A percentile compares a stretch with the other conserved stretches of the same genome.
Evolutionary conservation across 2,113 vertebrate genomes (phyloP).

Genomic region (Pachypanchax playfairii): DNA sequence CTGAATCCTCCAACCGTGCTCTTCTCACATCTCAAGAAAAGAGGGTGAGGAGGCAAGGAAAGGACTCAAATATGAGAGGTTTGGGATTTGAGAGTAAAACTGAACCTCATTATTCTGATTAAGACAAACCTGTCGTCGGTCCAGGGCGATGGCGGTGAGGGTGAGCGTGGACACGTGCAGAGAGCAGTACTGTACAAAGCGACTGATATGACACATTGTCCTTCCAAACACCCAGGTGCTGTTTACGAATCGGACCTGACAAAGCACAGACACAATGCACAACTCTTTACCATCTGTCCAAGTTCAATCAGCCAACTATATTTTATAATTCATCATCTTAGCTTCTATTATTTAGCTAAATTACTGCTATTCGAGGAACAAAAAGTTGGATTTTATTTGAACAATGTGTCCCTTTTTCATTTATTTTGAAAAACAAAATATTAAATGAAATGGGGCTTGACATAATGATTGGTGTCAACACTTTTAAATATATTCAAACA

Average conservation of each 20-base stretch:
- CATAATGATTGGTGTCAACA: too few species aligned
- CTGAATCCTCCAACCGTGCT: too few species aligned
- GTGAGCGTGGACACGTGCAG: constrained; percentile 93
- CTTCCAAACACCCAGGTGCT: constrained; percentile 94
- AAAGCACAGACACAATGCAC: constrained; percentile 10
- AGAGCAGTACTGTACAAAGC: constrained; percentile 95
- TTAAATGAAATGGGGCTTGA: too few species aligned
- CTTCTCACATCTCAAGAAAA: neutral
- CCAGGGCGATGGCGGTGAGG: constrained; percentile 90
- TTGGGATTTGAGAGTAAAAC: neutral
- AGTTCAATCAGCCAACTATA: neutral
- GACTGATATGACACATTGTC: constrained; percentile 93
- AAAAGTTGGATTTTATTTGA: too few species aligned
- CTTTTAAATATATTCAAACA: too few species aligned
- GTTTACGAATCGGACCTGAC: constrained; percentile 91
- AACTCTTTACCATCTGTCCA: too few species aligned
- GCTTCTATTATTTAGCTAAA: too few species aligned
- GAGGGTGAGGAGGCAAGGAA: neutral
- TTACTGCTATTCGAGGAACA: too few species aligned
- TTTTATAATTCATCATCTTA: too few species aligned
- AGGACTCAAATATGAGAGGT: neutral
- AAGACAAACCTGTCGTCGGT: constrained; percentile 88
- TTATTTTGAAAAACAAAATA: too few species aligned
- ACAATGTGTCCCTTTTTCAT: too few species aligned
- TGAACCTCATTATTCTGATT: neutral